Conservation (phyloP, 2,113 vertebrate genomes). For the Heterotis niloticus region DNA sequence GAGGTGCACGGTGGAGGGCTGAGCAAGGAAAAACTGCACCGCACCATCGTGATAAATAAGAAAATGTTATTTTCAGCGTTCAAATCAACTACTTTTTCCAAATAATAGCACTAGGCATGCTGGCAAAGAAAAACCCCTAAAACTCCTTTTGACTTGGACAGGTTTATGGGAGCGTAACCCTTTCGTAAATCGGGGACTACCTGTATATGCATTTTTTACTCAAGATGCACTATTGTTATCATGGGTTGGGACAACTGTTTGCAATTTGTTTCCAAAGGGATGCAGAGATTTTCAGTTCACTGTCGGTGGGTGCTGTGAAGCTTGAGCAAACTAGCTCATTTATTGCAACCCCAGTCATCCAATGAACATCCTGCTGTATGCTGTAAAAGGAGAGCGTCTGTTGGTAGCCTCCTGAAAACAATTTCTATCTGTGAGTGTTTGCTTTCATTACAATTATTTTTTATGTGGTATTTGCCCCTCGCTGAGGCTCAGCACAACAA, state of each 20-base stretch:
- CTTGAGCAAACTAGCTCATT: slow-evolving; percentile 4
- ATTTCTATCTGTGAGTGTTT: neutral
- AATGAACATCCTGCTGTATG: neutral
- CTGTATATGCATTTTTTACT: too few relatives aligned
- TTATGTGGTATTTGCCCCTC: too few relatives aligned
- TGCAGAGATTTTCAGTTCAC: neutral
- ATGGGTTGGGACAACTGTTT: neutral
- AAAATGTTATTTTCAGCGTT: slow-evolving; percentile 15
- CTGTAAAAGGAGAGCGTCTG: neutral
- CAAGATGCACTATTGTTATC: too few relatives aligned
- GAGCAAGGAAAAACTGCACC: neutral
- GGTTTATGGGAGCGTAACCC: too few relatives aligned
- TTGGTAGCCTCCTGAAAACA: neutral
- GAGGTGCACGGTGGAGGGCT: neutral
- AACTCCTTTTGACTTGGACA: neutral
- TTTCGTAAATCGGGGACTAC: too few relatives aligned
- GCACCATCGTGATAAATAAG: neutral
- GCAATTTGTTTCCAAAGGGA: neutral
- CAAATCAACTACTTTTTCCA: neutral
- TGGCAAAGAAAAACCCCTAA: neutral
- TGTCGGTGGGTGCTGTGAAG: neutral
- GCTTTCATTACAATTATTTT: neutral
- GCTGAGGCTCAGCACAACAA: neutral
- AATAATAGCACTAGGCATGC: neutral
- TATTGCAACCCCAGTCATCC: neutral